Base-by-base conservation (phyloP, 2,888 invertebrate species). In the Volucella inflata region DNA sequence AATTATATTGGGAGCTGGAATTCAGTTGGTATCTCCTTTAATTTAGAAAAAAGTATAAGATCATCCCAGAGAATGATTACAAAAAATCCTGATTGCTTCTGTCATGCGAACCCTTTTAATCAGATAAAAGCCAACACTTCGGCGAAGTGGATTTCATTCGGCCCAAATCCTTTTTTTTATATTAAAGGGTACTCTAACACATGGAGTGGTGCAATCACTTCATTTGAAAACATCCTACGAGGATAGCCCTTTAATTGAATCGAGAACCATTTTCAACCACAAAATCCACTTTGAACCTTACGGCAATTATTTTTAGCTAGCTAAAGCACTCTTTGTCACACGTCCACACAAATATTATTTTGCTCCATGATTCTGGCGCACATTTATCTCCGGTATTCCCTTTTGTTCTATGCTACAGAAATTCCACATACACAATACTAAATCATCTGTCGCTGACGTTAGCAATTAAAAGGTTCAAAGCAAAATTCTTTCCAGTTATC, bases 381-480 rank as follows among this genome's bases (percentile, higher is more conserved):
- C 6, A 30, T 30, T 30, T 30, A 30, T 30, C 30, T 30, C 30
- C 30, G 6, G 30, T 30, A 6, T 30, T 30, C 30, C 30, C 30
- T 30, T 30, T 30, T 30, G 30, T 30, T 30, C 38, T 68, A 55
- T 67, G 53, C 36, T 68, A 62, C 62, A 70, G 79, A 70, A 79
- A 84, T 84, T 84, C 70, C 75, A 84, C 70, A 30, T 30, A 30
- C 30, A 30, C 30, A 30, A 30, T 84, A n/a, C n/a, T n/a, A 80
- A 84, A 80, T 84, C 84, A 80, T 84, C 84, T 84, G 79, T 12
- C 79, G 80, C 59, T 84, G 84, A 84, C 84, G 79, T 84, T 75
- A 80, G 84, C 75, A 84, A 84, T 84, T 84, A 84, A 84, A 84
- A 84, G 84, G 84, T 79, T 80, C 80, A 75, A 70, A 80, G 75